A percentile compares a stretch with the other conserved stretches of the same genome.
These are phyloP conservation scores for Drosophila neotestacea DNA, from an alignment of 2,888 invertebrate species.

Conservation along the genomic window DNA sequence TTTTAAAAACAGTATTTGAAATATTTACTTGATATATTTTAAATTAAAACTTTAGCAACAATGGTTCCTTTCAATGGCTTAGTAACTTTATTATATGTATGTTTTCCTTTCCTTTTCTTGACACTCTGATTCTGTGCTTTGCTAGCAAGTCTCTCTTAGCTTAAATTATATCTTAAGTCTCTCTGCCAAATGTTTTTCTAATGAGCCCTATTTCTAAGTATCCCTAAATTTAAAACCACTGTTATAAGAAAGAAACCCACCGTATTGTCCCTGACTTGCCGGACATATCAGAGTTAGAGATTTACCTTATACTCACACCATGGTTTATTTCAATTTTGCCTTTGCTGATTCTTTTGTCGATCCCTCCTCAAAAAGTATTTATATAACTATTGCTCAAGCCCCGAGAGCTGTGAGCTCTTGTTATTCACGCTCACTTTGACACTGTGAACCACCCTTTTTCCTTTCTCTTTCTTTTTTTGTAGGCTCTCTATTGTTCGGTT, in stretches of 20 bases:
- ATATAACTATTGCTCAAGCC: slow-evolving; percentile 18
- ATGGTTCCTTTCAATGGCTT: too few relatives aligned
- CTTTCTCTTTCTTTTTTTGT: background rate
- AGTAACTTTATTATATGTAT: too few relatives aligned
- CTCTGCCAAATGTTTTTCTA: too few relatives aligned
- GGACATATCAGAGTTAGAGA: background rate
- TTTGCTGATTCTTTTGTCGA: slow-evolving; percentile 16
- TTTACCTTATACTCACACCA: background rate
- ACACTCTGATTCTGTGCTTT: too few relatives aligned
- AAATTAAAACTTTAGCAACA: too few relatives aligned
- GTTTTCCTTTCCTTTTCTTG: too few relatives aligned
- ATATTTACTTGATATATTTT: too few relatives aligned
- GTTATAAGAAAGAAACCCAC: background rate
- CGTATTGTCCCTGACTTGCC: background rate
- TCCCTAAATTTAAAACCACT: background rate
- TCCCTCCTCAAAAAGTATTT: slow-evolving; percentile 21
- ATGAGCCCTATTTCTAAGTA: too few relatives aligned
- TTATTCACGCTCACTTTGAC: slow-evolving; percentile 71
- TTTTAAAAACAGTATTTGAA: too few relatives aligned
- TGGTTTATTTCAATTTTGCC: background rate
- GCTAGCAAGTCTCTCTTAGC: too few relatives aligned
- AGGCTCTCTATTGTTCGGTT: slow-evolving; percentile 40
- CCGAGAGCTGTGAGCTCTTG: slow-evolving; percentile 23
- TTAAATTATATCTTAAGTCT: too few relatives aligned
- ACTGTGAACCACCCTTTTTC: slow-evolving; percentile 27